A percentile compares a stretch with the other conserved stretches of the same genome.
phyloP scores from a whole-genome alignment of 2,113 vertebrate species.

The Setophaga coronata region DNA sequence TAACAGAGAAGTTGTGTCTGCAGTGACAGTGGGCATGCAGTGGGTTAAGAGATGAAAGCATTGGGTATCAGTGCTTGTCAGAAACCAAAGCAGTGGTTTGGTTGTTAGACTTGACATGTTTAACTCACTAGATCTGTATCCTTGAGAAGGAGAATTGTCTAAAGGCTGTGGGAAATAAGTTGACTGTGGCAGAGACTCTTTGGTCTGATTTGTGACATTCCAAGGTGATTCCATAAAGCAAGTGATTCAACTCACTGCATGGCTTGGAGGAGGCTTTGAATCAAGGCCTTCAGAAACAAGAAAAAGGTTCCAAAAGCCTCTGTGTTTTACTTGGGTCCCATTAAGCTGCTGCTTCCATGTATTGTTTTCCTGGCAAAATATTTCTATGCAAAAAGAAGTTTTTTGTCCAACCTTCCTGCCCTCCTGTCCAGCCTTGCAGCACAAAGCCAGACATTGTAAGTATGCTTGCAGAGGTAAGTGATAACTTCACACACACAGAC shows the following conservation, averaged over 20 bases:
- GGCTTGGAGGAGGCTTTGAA: neutral
- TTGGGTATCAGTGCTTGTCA: neutral
- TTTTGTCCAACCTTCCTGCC: neutral
- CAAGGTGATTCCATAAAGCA: neutral
- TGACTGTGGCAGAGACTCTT: neutral
- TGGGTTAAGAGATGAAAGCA: neutral
- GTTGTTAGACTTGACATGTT: accelerated
- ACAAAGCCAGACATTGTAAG: neutral
- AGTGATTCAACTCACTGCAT: neutral
- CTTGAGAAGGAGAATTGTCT: neutral
- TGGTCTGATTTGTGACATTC: neutral
- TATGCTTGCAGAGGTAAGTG: neutral
- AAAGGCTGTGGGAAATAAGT: neutral
- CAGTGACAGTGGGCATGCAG: neutral
- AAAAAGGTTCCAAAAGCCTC: neutral
- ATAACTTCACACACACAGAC: neutral
- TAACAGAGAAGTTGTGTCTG: neutral
- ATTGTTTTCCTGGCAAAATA: constrained; percentile 22
- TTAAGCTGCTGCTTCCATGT: neutral
- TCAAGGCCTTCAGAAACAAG: neutral
- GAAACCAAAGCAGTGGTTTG: neutral
- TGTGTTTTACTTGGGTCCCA: neutral
- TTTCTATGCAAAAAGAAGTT: neutral
- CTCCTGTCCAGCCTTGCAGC: neutral
- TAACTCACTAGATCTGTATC: neutral